Evolutionary conservation across 2,113 vertebrate genomes (phyloP).

Genomic region (Camelus dromedarius): DNA sequence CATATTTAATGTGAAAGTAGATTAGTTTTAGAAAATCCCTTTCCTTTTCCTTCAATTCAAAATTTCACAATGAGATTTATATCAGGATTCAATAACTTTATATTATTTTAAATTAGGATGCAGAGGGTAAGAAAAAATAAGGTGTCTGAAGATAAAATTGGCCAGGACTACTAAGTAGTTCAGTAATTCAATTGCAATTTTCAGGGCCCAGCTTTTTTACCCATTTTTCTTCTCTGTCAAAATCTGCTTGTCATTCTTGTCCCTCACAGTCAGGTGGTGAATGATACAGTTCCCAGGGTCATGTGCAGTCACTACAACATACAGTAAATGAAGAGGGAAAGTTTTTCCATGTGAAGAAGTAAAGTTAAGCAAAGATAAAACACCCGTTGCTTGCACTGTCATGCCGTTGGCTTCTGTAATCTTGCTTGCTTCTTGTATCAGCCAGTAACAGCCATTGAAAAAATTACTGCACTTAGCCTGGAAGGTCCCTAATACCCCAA

Average conservation of each 20-base stretch:
- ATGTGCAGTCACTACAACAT: background rate
- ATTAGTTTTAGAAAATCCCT: background rate
- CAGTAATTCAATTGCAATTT: background rate
- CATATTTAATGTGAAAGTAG: background rate
- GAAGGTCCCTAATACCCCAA: too few relatives aligned
- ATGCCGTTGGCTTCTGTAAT: too few relatives aligned
- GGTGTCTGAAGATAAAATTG: background rate
- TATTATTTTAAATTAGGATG: background rate
- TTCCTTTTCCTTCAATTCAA: conserved; percentile 28
- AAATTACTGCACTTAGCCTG: too few relatives aligned
- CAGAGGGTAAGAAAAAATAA: background rate
- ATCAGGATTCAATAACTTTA: background rate
- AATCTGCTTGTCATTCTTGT: background rate
- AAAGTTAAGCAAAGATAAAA: too few relatives aligned
- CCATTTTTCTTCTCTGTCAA: background rate
- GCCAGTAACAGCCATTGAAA: too few relatives aligned
- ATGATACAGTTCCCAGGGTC: background rate
- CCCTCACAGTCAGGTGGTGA: background rate
- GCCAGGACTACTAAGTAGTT: background rate
- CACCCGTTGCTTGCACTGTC: too few relatives aligned
- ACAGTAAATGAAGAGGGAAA: background rate
- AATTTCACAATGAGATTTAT: background rate
- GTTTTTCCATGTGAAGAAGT: background rate
- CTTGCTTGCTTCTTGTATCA: too few relatives aligned
- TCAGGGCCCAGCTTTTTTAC: background rate